phyloP scores from a whole-genome alignment of 92 coral and sea anemone genomes.

The Pocillopora meandrina region DNA sequence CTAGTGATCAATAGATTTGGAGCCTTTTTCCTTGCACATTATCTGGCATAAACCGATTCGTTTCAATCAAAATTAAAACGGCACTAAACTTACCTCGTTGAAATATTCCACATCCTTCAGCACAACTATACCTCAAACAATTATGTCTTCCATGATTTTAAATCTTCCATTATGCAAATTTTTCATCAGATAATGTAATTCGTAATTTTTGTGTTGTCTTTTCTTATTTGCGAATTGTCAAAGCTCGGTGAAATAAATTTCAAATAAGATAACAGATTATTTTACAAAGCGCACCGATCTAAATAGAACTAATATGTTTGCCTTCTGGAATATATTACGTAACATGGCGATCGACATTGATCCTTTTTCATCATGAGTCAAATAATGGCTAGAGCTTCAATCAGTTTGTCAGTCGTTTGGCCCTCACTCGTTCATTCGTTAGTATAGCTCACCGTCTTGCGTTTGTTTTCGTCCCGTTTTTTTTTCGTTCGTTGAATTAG shows the following conservation, averaged over 20 bases:
- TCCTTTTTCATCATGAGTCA: background rate
- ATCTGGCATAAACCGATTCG: no score
- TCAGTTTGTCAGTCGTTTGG: no score
- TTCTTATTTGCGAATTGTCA: slow-evolving; percentile 37
- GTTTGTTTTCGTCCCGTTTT: background rate
- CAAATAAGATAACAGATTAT: background rate
- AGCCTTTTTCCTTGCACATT: no score
- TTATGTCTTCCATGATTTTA: background rate
- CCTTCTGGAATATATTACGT: no score
- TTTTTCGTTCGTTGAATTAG: background rate
- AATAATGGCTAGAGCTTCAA: no score
- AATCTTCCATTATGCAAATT: slow-evolving; percentile 19
- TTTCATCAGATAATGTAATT: background rate
- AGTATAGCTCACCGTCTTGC: background rate
- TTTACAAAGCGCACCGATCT: background rate
- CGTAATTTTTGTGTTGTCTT: slow-evolving; percentile 1
- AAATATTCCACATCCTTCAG: no score
- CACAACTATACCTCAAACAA: no score
- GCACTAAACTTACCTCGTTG: no score
- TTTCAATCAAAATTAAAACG: no score
- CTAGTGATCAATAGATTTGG: no score
- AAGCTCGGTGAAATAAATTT: background rate
- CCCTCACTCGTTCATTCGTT: background rate
- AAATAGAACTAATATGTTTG: background rate
- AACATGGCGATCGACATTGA: background rate